phyloP scores from a whole-genome alignment of 2,797 vertebrate species.

The Myotis vivesi region DNA sequence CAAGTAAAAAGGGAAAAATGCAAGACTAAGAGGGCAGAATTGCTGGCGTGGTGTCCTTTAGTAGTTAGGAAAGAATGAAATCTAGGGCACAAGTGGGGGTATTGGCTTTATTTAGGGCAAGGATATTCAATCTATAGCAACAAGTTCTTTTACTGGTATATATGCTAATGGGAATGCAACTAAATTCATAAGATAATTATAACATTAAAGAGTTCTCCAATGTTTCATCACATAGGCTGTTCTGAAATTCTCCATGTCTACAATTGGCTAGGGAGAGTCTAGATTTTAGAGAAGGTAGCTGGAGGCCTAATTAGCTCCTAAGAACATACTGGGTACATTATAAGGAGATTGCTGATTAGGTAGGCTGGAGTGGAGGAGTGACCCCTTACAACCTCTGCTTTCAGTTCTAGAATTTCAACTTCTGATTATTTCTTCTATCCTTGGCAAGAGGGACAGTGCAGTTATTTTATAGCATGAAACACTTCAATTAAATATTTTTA shows the following conservation, averaged over 20 bases:
- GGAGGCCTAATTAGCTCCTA: slow-evolving; percentile 15
- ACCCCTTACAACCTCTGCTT: not conserved
- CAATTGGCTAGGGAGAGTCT: not conserved
- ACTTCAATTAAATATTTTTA: slow-evolving; percentile 53
- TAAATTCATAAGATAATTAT: not conserved
- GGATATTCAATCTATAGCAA: not conserved
- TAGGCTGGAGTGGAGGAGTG: not conserved
- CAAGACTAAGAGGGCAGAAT: not conserved
- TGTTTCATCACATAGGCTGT: not conserved
- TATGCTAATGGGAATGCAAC: not conserved
- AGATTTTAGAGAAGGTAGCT: not conserved
- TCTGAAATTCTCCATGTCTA: slow-evolving; percentile 4
- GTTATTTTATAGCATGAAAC: slow-evolving; percentile 51
- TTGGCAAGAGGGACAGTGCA: not conserved
- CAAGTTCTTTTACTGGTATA: not conserved
- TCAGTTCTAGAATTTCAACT: not conserved
- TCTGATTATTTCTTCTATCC: not conserved
- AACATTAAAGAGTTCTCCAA: not conserved
- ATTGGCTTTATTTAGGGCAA: not conserved
- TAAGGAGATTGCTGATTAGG: not conserved
- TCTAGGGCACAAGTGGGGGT: not conserved
- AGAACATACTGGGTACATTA: not conserved
- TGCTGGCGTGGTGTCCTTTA: not conserved
- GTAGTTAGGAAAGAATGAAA: not conserved
- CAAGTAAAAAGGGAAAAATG: not conserved